Base-by-base conservation (phyloP, 2,797 vertebrate species). In the Diglossa cyanea region DNA sequence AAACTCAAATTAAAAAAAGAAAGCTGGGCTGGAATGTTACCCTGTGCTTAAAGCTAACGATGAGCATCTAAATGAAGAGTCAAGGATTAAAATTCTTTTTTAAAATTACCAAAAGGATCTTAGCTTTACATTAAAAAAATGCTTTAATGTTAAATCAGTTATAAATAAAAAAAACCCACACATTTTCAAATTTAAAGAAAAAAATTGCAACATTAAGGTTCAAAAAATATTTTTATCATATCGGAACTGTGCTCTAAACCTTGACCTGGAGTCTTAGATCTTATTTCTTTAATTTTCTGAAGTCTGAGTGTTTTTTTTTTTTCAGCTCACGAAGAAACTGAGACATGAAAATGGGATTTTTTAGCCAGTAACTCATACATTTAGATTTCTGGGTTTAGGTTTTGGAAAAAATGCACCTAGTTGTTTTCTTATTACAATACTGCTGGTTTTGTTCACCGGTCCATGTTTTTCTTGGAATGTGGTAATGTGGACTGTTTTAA, bases 381-480 rank as follows among this genome's bases (percentile, higher is more conserved):
- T 97, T 97, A 96, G 93, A 97, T 96, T 98, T 96, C 90, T 97
- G 96, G 96, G 97, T 97, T 98, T 97, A 97, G 97, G 97, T 96
- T 98, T 98, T 97, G 97, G 97, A 98, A 98, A 97, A 98, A 98
- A 97, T 97, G 96, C 96, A 98, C 97, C 96, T 97, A 98, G 96
- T 98, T 98, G 97, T 98, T 98, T 98, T 98, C 98, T 96, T 97
- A 98, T 98, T 98, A 98, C 97, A 98, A 97, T 98, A 97, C 97
- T 97, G 96, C 97, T 98, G 97, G 97, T 96, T 98, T 98, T 97
- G 96, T 98, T 98, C 98, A 97, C 97, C 72, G 90, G 95, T 97
- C 95, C 89, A 10, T 98, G 97, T 97, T 98, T 98, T 98, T 98
- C 97, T 98, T 98, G 98, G 98, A 98, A 95, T 96, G 96, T 84